Evolutionary conservation across 2,113 vertebrate species (phyloP).

Genomic region (Vidua macroura): DNA sequence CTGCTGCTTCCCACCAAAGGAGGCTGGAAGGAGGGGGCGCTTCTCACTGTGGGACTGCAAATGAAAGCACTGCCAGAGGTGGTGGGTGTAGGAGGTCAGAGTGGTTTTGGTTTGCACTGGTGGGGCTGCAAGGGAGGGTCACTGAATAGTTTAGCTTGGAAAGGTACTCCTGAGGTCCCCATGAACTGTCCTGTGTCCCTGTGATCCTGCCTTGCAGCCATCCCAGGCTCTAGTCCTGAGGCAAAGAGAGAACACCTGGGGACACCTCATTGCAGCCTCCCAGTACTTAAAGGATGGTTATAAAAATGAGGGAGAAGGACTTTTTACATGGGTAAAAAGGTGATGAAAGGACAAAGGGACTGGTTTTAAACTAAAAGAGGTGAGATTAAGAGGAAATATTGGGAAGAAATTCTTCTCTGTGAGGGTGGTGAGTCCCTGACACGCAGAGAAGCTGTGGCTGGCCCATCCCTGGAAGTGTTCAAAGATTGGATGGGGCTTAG

Average conservation of each 20-base stretch:
- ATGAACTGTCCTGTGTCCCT: background rate
- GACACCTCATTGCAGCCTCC: background rate
- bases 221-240: background rate
- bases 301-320: background rate
- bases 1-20: background rate
- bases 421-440: background rate
- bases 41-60: fast-evolving
- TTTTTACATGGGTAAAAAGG: background rate
- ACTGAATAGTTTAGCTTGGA: background rate
- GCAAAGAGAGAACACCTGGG: background rate
- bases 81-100: background rate
- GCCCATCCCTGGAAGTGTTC: background rate
- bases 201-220: background rate
- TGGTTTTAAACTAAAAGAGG: background rate
- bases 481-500: background rate
- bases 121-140: background rate
- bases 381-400: background rate
- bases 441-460: background rate
- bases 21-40: background rate
- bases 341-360: background rate
- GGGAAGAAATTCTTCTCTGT: background rate
- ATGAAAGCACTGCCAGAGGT: no score
- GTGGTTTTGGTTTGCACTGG: background rate
- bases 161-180: background rate
- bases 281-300: background rate